Percentiles rank a stretch among this genome's conserved stretches.
These are phyloP conservation scores for Anas flavirostris DNA, from an alignment of 2,797 vertebrate genomes.

Conservation along the genomic window DNA sequence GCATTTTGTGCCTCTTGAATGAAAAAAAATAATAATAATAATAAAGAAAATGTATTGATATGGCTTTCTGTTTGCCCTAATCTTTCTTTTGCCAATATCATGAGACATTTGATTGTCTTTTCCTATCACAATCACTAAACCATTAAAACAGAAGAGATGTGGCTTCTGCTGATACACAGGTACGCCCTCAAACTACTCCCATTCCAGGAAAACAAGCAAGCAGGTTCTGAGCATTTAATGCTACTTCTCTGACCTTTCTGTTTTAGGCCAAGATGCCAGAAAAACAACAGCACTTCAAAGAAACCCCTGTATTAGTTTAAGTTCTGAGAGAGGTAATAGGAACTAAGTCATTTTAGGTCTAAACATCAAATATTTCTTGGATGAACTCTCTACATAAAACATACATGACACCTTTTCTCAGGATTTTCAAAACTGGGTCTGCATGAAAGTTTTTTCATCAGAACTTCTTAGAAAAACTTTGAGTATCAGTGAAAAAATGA, in stretches of 20 bases:
- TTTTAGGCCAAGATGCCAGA: background rate
- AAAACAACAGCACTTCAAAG: conserved; percentile 5
- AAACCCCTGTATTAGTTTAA: background rate
- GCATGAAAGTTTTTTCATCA: background rate
- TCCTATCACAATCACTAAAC: background rate
- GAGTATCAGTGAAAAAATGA: background rate
- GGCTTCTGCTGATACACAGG: background rate
- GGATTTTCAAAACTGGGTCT: background rate
- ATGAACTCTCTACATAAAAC: background rate
- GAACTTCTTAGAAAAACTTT: background rate
- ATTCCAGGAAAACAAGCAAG: background rate
- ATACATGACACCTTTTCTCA: background rate
- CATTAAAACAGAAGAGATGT: background rate
- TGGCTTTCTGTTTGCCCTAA: background rate
- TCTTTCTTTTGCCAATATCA: background rate
- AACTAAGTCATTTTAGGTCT: background rate
- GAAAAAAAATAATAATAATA: background rate
- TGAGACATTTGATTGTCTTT: background rate
- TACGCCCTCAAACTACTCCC: background rate
- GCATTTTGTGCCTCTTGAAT: background rate
- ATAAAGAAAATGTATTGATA: background rate
- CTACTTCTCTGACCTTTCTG: background rate
- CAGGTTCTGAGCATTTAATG: background rate
- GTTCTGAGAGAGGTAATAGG: background rate
- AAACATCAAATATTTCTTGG: background rate